A percentile compares a stretch with the other conserved stretches of the same genome.
These are phyloP conservation scores for Sycobia sp. DNA, from an alignment of 1,140 invertebrate species.

Conservation along the genomic window DNA sequence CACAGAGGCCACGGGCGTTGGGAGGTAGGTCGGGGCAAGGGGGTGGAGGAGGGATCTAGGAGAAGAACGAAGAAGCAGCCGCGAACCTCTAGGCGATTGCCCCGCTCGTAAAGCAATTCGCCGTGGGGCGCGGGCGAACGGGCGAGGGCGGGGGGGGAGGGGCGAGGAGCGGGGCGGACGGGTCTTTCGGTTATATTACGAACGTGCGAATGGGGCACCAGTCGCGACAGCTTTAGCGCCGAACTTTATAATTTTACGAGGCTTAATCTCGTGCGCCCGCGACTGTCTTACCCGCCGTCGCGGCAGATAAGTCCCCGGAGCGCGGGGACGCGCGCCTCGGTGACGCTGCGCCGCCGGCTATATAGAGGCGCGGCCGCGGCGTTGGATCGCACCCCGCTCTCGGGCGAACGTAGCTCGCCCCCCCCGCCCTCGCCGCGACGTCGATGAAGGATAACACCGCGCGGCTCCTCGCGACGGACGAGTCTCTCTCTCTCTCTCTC, in stretches of 20 bases:
- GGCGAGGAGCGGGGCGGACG: too few relatives aligned
- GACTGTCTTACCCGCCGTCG: too few relatives aligned
- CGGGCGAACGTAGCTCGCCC: slow-evolving; percentile 17
- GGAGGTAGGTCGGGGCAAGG: neutral
- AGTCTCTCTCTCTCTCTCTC: too few relatives aligned
- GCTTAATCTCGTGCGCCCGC: slow-evolving; percentile 48
- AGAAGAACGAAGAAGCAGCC: neutral
- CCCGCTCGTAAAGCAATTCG: slow-evolving; percentile 51
- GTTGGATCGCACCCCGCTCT: neutral
- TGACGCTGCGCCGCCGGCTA: slow-evolving; percentile 16
- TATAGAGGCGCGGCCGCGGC: neutral
- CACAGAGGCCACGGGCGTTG: too few relatives aligned
- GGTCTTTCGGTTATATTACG: slow-evolving; percentile 48
- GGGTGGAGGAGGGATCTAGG: neutral
- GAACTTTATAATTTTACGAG: slow-evolving; percentile 55
- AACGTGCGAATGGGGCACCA: slow-evolving; percentile 46
- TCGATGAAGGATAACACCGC: too few relatives aligned
- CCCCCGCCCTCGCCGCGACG: neutral
- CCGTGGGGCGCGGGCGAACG: slow-evolving; percentile 16
- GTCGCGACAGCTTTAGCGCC: slow-evolving; percentile 44
- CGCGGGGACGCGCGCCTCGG: slow-evolving; percentile 32
- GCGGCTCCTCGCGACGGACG: too few relatives aligned
- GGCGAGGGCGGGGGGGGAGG: too few relatives aligned
- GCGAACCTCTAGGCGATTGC: slow-evolving; percentile 19
- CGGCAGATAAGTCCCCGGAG: too few relatives aligned